Evolutionary conservation across 2,888 invertebrate genomes (phyloP).

Genomic region (Megastigmus dorsalis): DNA sequence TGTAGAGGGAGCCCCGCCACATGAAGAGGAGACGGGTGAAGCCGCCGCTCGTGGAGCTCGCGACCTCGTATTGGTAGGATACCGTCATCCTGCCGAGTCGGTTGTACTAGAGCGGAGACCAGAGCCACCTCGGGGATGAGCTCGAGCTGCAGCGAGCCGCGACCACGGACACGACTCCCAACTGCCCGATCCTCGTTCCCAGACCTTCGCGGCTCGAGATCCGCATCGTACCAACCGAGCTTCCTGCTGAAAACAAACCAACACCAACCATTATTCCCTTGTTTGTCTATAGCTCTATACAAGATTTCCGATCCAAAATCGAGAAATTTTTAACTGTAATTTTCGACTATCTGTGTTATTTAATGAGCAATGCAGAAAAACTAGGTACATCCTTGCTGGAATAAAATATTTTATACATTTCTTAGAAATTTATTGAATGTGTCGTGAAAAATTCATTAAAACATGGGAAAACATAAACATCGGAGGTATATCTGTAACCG

Average conservation of each 20-base stretch:
- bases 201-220: conserved; percentile 24
- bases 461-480: too few relatives aligned
- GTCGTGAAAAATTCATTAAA: too few relatives aligned
- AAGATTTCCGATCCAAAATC: too few relatives aligned
- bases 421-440: too few relatives aligned
- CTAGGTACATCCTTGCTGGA: too few relatives aligned
- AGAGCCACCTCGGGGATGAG: background rate
- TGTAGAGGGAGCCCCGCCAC: conserved; percentile 78
- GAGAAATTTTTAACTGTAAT: too few relatives aligned
- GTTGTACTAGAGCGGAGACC: conserved; percentile 15
- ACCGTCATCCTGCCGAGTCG: conserved; percentile 75
- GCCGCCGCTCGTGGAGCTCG: conserved; percentile 78
- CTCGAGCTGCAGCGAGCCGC: background rate
- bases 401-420: too few relatives aligned
- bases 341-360: too few relatives aligned
- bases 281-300: background rate
- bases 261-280: too few relatives aligned
- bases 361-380: too few relatives aligned
- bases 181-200: background rate
- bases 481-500: too few relatives aligned
- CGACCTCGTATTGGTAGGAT: conserved; percentile 78
- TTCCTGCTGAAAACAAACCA: conserved; percentile 1
- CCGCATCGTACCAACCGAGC: conserved; percentile 41
- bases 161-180: conserved; percentile 19
- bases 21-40: conserved; percentile 78